phyloP scores from a whole-genome alignment of 2,888 invertebrate genomes.

The Steinernema carpocapsae region DNA sequence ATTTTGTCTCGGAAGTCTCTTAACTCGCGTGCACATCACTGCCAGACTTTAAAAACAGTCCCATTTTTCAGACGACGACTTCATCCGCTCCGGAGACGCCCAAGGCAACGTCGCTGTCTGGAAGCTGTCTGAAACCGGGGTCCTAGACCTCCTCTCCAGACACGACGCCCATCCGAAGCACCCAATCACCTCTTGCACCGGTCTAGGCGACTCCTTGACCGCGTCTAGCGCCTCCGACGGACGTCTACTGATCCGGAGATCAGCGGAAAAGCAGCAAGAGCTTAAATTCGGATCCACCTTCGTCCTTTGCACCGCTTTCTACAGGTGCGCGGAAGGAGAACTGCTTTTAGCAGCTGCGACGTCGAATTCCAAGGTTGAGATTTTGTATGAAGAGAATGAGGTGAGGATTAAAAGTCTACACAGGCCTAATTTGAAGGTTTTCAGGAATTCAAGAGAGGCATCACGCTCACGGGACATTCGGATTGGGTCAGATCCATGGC shows the following conservation, averaged over 20 bases:
- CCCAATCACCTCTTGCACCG: slow-evolving; percentile 10
- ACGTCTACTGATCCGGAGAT: neutral
- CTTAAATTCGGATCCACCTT: slow-evolving; percentile 20
- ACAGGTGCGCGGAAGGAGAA: slow-evolving; percentile 4
- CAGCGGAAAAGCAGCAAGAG: slow-evolving; percentile 11
- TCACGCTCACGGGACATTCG: slow-evolving; percentile 52
- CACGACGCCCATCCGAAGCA: slow-evolving; percentile 18
- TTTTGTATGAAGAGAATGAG: slow-evolving; percentile 36
- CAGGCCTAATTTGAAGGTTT: neutral
- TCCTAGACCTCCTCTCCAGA: neutral
- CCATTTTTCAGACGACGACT: neutral
- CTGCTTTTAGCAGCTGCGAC: slow-evolving; percentile 49
- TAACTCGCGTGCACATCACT: too few species aligned
- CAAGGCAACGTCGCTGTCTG: slow-evolving; percentile 3
- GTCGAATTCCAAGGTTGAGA: slow-evolving; percentile 54
- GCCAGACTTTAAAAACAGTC: too few species aligned
- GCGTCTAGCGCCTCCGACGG: slow-evolving; percentile 1
- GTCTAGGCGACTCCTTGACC: neutral
- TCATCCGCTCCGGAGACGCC: slow-evolving; percentile 9
- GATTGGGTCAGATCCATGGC: slow-evolving; percentile 60
- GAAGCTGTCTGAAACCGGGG: neutral
- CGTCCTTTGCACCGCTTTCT: slow-evolving; percentile 17
- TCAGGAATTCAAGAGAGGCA: slow-evolving; percentile 39
- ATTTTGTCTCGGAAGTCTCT: too few species aligned
- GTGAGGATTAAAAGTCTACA: too few species aligned